Percentiles rank a stretch among this genome's conserved stretches.
Conservation (phyloP, 2,888 invertebrate genomes). For the Spilosoma lubricipeda region DNA sequence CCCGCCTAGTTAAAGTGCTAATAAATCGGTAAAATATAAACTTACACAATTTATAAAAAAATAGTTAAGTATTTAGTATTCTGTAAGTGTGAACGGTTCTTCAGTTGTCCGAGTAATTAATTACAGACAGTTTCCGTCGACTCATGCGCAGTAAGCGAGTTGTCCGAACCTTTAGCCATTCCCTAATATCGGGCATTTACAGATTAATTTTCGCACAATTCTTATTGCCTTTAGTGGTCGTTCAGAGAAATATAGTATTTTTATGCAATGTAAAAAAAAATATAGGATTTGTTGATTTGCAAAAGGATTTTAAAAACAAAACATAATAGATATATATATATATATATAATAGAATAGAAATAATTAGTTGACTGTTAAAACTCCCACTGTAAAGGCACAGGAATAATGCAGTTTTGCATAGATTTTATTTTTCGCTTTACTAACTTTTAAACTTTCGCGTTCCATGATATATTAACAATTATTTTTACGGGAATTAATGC, state of each 20-base stretch:
- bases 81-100: slow-evolving; percentile 52
- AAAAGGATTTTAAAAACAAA: no score
- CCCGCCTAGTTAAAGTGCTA: neutral
- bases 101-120: slow-evolving; percentile 61
- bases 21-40: neutral
- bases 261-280: no score
- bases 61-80: slow-evolving; percentile 11
- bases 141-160: slow-evolving; percentile 65
- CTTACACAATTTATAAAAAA: neutral
- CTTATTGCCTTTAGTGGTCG: slow-evolving; percentile 7
- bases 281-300: no score
- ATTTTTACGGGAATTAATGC: no score
- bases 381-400: no score
- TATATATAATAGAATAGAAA: no score
- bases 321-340: no score
- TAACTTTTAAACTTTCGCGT: no score
- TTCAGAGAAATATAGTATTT: neutral
- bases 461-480: no score
- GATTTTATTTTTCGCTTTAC: no score
- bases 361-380: no score
- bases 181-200: slow-evolving; percentile 58
- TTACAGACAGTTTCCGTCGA: slow-evolving; percentile 65
- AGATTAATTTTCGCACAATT: slow-evolving; percentile 51
- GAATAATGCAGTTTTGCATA: no score
- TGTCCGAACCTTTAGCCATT: slow-evolving; percentile 57